These are phyloP conservation scores for Asobara japonica DNA, from an alignment of 1,140 invertebrate species.

Conservation along the genomic window DNA sequence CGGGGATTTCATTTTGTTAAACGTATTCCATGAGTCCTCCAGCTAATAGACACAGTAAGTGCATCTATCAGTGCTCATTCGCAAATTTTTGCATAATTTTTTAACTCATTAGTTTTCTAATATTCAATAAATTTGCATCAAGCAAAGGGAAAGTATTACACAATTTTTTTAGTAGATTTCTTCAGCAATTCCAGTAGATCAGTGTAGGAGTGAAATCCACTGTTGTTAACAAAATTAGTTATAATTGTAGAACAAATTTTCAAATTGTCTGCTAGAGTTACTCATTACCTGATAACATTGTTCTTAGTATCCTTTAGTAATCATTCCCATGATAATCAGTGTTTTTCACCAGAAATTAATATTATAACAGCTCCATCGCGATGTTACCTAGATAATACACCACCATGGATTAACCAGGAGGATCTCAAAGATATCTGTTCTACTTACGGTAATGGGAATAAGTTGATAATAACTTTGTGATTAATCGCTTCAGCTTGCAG, in stretches of 20 bases:
- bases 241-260: too few relatives aligned
- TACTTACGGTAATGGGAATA: slow-evolving; percentile 35
- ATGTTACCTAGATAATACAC: slow-evolving; percentile 34
- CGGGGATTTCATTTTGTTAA: not conserved
- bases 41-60: slow-evolving; percentile 41
- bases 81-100: slow-evolving; percentile 20
- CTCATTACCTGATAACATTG: too few relatives aligned
- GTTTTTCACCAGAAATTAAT: slow-evolving; percentile 28
- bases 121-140: too few relatives aligned
- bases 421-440: slow-evolving; percentile 35
- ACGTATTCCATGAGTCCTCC: slow-evolving; percentile 51
- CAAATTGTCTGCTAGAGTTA: too few relatives aligned
- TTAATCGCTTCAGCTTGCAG: not conserved
- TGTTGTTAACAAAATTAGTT: too few relatives aligned
- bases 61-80: slow-evolving; percentile 2
- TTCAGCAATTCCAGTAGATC: too few relatives aligned
- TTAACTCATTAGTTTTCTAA: slow-evolving; percentile 29
- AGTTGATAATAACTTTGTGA: not conserved
- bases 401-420: slow-evolving; percentile 27
- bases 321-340: slow-evolving; percentile 31
- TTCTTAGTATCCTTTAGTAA: too few relatives aligned
- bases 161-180: too few relatives aligned
- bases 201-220: too few relatives aligned
- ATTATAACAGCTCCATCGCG: slow-evolving; percentile 33
- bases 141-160: too few relatives aligned